Evolutionary conservation across 1,140 invertebrate species (phyloP), one percentile per base, ranked within the genome.

Genomic region (Pinna nobilis): DNA sequence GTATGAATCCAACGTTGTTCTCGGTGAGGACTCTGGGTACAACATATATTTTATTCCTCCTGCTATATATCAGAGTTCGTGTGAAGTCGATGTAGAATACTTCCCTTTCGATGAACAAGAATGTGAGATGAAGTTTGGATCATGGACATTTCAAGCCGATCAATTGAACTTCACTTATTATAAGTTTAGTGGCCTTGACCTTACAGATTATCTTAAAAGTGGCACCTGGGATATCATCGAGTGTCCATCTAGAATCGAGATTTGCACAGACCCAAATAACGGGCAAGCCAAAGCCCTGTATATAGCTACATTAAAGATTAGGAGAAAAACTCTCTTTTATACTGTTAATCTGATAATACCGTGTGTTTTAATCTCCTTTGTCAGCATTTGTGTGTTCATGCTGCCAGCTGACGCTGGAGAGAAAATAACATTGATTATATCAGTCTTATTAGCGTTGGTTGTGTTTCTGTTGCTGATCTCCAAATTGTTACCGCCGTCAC

Each of bases 161-260:
- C 90, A 93, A 79, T 89, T 94, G 6, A 91, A 94, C 82, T 81
- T 94, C 30, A 9, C 97, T 95, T 88, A 86, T 61, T 77, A 78
- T 84, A 95, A 97, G 84, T 97, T 97, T 88, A 94, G 96, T 95
- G 95, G 87, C 94, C 84, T 99, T 7, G 97, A 99, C 89, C 90
- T 99, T n/a, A 97, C 95, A 1, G 97, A 99, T 90, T 99, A 99
- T 86, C 97, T 96, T 94, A 97, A 97, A 86, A 98, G 96, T 71
- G 97, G 97, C 32, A 99, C 98, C 5, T 99, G 98, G 98, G 98
- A 99, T 88, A 97, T 99, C 63, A 97, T 99, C 30, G 96, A 96
- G 91, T 97, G 98, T 68, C 97, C 97, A 0, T 84, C 80, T 11
- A n/a, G 70, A 11, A 79, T 86, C 28, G 63, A 70, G 3, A 63